Conservation (phyloP, 2,113 vertebrate genomes). For the Amphiprion ocellaris region DNA sequence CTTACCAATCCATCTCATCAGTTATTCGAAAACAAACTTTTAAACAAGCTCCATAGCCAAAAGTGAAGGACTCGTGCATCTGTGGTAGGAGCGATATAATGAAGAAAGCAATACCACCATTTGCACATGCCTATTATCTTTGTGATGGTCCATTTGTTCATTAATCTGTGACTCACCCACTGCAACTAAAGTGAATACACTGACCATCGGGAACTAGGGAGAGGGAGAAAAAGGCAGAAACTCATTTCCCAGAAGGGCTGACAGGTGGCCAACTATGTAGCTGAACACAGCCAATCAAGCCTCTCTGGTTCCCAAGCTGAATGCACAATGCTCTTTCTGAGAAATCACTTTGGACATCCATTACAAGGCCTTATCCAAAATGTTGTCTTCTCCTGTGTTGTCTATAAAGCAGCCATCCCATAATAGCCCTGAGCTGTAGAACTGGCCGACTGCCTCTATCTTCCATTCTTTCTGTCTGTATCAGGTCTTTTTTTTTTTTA, state of each 20-base stretch:
- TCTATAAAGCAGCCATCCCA: slow-evolving; percentile 31
- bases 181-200: slow-evolving; percentile 11
- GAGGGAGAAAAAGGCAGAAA: slow-evolving; percentile 20
- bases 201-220: not conserved
- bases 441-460: slow-evolving; percentile 6
- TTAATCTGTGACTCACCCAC: slow-evolving; percentile 10
- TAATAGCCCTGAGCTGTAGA: slow-evolving; percentile 37
- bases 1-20: not conserved
- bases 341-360: slow-evolving; percentile 60
- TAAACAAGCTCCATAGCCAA: not conserved
- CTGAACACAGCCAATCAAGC: slow-evolving; percentile 42
- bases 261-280: slow-evolving; percentile 35
- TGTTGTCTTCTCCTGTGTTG: slow-evolving; percentile 24
- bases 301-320: slow-evolving; percentile 46
- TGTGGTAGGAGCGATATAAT: fast-evolving
- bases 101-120: not conserved
- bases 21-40: not conserved
- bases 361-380: slow-evolving; percentile 41
- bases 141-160: not conserved
- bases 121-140: slow-evolving; percentile 1
- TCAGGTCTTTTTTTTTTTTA: slow-evolving; percentile 14
- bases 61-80: not conserved
- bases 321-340: slow-evolving; percentile 43
- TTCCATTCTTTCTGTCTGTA: not conserved
- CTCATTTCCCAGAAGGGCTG: slow-evolving; percentile 51